Conservation (phyloP, 1,140 invertebrate species). For the Psilanteris sp. region DNA sequence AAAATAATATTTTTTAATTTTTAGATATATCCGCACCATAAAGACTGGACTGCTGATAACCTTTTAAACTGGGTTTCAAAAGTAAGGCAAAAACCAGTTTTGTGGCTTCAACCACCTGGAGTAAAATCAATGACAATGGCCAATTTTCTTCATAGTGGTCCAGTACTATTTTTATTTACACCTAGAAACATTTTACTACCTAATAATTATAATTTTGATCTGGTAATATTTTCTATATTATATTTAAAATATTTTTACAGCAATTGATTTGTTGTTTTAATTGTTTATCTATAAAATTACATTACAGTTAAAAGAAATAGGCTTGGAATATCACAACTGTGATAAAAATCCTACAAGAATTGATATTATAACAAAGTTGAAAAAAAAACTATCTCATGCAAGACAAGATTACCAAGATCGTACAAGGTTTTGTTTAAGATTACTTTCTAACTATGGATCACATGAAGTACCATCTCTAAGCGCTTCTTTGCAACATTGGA, state of each 20-base stretch:
- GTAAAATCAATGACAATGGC: conserved; percentile 83
- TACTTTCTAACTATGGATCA: conserved; percentile 52
- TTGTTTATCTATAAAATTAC: neutral
- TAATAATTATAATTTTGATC: conserved; percentile 82
- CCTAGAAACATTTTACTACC: conserved; percentile 84
- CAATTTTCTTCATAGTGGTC: conserved; percentile 83
- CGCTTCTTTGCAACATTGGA: conserved; percentile 71
- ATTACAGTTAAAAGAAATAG: conserved; percentile 83
- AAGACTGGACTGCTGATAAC: conserved; percentile 77
- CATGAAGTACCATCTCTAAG: conserved; percentile 50
- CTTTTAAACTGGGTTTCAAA: conserved; percentile 82
- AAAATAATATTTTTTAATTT: conserved; percentile 10
- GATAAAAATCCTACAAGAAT: conserved; percentile 78
- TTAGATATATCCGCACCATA: conserved; percentile 81
- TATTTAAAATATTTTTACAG: too few relatives aligned
- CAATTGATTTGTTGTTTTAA: too few relatives aligned
- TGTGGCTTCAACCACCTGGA: conserved; percentile 84
- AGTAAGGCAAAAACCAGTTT: conserved; percentile 81
- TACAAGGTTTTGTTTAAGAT: conserved; percentile 57
- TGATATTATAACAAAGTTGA: conserved; percentile 70
- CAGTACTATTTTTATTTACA: conserved; percentile 86
- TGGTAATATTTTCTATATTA: conserved; percentile 79
- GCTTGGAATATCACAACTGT: conserved; percentile 85
- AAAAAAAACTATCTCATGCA: conserved; percentile 61
- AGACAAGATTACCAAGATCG: conserved; percentile 55